Evolutionary conservation across 1,140 invertebrate species (phyloP), one percentile per base, ranked within the genome.

Genomic region (Sarcophaga bullata): DNA sequence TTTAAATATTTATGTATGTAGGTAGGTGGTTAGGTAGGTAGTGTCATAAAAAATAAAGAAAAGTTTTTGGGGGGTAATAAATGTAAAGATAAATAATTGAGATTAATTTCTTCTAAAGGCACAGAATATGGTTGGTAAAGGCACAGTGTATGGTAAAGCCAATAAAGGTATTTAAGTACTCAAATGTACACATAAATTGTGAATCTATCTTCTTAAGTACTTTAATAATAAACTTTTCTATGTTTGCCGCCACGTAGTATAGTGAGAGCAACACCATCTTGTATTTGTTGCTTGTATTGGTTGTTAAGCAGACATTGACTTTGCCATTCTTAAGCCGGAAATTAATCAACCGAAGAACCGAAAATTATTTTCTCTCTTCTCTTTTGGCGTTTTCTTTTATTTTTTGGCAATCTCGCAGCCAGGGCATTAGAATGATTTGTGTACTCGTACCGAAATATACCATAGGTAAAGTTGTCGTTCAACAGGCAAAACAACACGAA

Each of bases 341-440:
- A 81, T 81, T 81, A 81, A 81, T 81, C 80, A 81, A 46, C 62
- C 62, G 25, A 68, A 68, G 62, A 68, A 68, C 54, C 54, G 54
- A 58, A 76, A 81, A 81, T 81, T 54, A 81, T 62, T 81, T 37
- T 37, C 25, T 37, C 25, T 37, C 25, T 37, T 37, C 25, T 37
- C 25, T 2, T 4, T 37, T 37, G 25, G 4, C 25, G 25, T 37
- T 37, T 37, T 37, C 4, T 37, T 37, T 37, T 37, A 2, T 37
- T 81, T 81, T 52, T 58, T 13, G 17, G 17, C 6, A 68, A 81
- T 81, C 80, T 17, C 80, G 11, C 46, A 80, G n/a, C n/a, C n/a
- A 68, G 62, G 62, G 19, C 17, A 68, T 13, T 68, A 2, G 1
- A 37, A 37, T 68, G 54, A 62, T 68, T 68, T 68, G 62, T 25